Evolutionary conservation across 1,140 invertebrate genomes (phyloP), one percentile per base, ranked within the genome.

Genomic region (Idris sp.): DNA sequence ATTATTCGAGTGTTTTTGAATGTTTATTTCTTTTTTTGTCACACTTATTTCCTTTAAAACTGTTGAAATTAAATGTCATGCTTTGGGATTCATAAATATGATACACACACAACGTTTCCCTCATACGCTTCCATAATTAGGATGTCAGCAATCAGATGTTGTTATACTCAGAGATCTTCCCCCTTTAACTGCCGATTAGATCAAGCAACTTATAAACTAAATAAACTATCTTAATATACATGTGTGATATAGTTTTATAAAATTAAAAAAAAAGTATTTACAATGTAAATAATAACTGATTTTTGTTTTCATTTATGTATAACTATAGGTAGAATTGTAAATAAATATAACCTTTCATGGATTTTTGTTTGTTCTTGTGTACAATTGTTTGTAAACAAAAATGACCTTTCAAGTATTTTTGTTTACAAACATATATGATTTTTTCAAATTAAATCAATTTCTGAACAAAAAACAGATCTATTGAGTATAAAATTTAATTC

Each of bases 141-240:
- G 77, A 79, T 79, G 75, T 77, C 43, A 68, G 65, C 74, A 79
- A 79, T 79, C 75, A 77, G 31, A 22, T 22, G 31, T 10, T n/a
- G 31, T n/a, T 74, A 40, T 33, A 54, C 16, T 54, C 43, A 30
- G 72, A 67, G 46, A 58, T 58, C 31, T 44, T 30, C 62, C 22
- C 46, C 36, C 51, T 28, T 43, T 51, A 36, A 53, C 41, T 33
- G 16, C 30, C 46, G 54, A 38, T 56, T 49, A 64, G 22, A 30
- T 48, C 49, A 56, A 54, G 35, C 49, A 64, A 62, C 41, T 56
- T 51, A 58, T 61, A 71, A 19, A 40, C 48, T 48, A 53, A 51
- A 51, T 51, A 43, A 41, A 51, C 14, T 10, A 41, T 51, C 38
- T 51, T 44, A n/a, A n/a, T n/a, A n/a, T n/a, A n/a, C n/a, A n/a